Base-by-base conservation (phyloP, 2,113 vertebrate genomes). In the Phalacrocorax carbo region DNA sequence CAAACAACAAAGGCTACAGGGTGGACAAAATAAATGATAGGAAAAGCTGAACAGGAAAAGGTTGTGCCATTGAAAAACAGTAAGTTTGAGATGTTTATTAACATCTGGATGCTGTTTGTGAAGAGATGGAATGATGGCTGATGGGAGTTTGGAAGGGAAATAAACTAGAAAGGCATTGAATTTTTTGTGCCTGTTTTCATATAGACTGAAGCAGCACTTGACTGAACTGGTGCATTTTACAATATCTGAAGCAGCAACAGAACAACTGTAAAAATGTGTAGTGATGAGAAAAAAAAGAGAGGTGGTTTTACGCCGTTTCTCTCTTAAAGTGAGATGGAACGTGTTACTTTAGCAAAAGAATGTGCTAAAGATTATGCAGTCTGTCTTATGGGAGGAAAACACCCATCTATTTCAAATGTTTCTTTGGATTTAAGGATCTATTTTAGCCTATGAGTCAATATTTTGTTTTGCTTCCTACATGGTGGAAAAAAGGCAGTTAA, bases 261-360 rank as follows among this genome's bases (percentile, higher is more conserved):
- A 86, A 95, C 36, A 71, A 80, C 46, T 51, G 48, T 64, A 60
- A 90, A 90, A 80, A 62, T 18, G 22, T 7, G 3, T 72, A 68
- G 52, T 84, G 86, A 80, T 73, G 65, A 10, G 38, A 10, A 83
- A 95, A 97, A 94, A 93, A 87, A 77, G 49, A 49, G 64, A 84
- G 62, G 34, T 84, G 36, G n/a, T 32, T 94, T 91, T 91, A 55
- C 1, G 11, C 44, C 70, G 38, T 58, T 85, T 34, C 62, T 82
- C 76, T 97, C 80, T 87, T 95, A 77, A 87, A 96, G 49, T 25
- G 69, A 84, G 54, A 89, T 40, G 52, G 75, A 97, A 93, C 34
- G 16, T 83, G 60, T 97, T 97, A 94, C 85, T 94, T 94, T 93
- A 90, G 68, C 88, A 93, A 90, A 97, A 89, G 75, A 95, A 96